Evolutionary conservation across 92 coral and sea anemone species (phyloP).

Genomic region (Epizoanthus stellaris): DNA sequence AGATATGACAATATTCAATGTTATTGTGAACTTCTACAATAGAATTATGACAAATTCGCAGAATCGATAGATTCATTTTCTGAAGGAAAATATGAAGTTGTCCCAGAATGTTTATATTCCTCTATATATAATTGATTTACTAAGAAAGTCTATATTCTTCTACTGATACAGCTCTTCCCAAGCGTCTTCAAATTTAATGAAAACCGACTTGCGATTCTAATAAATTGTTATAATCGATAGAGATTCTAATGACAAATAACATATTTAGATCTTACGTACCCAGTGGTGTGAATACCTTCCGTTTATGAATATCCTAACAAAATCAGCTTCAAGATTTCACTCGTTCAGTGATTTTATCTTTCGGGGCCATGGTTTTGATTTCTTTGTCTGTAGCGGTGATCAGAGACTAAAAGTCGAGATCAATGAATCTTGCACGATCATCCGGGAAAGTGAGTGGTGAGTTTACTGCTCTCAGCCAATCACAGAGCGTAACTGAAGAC

Average conservation of each 20-base stretch:
- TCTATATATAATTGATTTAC: not conserved
- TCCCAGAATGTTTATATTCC: too few species aligned
- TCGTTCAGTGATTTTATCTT: slow-evolving; percentile 15
- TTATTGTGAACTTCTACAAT: too few species aligned
- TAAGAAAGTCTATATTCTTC: not conserved
- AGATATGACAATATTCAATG: too few species aligned
- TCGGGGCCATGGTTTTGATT: slow-evolving; percentile 21
- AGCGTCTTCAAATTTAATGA: not conserved
- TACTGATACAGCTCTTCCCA: not conserved
- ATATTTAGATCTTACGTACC: too few species aligned
- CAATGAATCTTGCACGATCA: slow-evolving; percentile 37
- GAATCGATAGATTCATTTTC: too few species aligned
- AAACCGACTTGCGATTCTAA: too few species aligned
- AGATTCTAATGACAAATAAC: too few species aligned
- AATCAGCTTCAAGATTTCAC: not conserved
- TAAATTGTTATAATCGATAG: too few species aligned
- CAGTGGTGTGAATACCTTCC: not conserved
- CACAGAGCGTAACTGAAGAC: not conserved
- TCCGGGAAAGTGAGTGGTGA: slow-evolving; percentile 13
- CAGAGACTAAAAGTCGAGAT: not conserved
- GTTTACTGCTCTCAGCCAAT: slow-evolving; percentile 8
- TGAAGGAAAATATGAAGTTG: too few species aligned
- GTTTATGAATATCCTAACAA: not conserved
- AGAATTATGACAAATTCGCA: too few species aligned
- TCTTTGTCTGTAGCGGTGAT: slow-evolving; percentile 13